These are phyloP conservation scores for Perca schrenkii DNA, from an alignment of 2,113 vertebrate genomes.

Conservation along the genomic window DNA sequence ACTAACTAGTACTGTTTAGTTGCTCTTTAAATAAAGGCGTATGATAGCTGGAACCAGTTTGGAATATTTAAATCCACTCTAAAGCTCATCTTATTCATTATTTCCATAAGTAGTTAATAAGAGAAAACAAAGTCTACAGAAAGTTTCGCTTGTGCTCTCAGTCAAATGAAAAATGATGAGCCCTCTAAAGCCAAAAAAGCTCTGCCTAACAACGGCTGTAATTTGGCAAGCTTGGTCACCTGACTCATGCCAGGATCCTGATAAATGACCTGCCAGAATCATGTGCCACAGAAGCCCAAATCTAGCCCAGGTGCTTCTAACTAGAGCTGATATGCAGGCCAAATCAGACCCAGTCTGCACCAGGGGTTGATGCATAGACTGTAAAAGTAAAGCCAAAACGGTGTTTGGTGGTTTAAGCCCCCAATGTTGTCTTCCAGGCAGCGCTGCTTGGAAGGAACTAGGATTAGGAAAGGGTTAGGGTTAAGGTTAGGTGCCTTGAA, in stretches of 20 bases:
- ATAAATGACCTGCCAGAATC: constrained; percentile 32
- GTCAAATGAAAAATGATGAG: background rate
- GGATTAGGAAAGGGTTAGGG: too few relatives aligned
- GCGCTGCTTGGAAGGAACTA: too few relatives aligned
- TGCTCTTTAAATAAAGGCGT: background rate
- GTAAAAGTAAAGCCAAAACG: too few relatives aligned
- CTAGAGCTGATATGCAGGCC: background rate
- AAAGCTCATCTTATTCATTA: background rate
- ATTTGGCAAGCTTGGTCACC: constrained; percentile 4
- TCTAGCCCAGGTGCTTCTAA: constrained; percentile 31
- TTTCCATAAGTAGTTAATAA: background rate
- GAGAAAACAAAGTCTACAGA: background rate
- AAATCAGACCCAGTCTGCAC: background rate
- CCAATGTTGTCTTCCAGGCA: too few relatives aligned
- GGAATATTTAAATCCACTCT: too few relatives aligned
- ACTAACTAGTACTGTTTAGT: background rate
- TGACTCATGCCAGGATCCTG: constrained; percentile 14
- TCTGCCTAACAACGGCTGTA: background rate
- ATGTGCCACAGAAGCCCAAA: background rate
- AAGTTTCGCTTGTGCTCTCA: background rate
- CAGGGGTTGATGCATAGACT: too few relatives aligned
- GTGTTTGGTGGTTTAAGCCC: too few relatives aligned
- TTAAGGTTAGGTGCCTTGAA: too few relatives aligned
- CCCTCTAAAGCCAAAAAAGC: background rate
- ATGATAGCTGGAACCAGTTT: background rate